phyloP scores from a whole-genome alignment of 2,888 invertebrate genomes.

The Pandemis heparana region DNA sequence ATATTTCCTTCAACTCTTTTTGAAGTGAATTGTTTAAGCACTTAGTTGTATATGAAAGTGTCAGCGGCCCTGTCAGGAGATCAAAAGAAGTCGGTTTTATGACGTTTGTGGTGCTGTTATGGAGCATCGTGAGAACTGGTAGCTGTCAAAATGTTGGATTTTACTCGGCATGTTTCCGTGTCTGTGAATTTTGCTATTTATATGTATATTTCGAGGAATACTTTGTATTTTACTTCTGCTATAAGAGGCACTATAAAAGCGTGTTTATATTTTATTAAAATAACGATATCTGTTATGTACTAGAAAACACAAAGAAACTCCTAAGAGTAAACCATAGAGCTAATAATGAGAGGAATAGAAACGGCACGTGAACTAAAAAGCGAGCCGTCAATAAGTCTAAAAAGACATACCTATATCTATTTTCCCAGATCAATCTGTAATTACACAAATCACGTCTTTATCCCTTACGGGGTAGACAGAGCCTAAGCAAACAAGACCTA shows the following conservation, averaged over 20 bases:
- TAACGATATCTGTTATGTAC: neutral
- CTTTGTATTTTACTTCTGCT: neutral
- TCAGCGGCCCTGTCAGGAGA: slow-evolving; percentile 16
- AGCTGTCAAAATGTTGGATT: slow-evolving; percentile 13
- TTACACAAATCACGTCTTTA: no score
- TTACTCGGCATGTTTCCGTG: slow-evolving; percentile 2
- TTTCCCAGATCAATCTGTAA: no score
- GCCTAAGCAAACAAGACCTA: no score
- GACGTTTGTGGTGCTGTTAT: neutral
- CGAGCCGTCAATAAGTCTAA: no score
- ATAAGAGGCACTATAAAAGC: neutral
- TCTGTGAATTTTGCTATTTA: slow-evolving; percentile 16
- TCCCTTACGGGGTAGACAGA: no score
- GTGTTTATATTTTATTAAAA: no score
- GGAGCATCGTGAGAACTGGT: neutral
- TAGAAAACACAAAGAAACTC: slow-evolving; percentile 6
- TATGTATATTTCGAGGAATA: neutral
- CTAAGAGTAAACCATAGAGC: neutral
- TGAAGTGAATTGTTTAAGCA: slow-evolving; percentile 23
- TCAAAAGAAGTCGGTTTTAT: slow-evolving; percentile 10
- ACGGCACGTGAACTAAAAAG: no score
- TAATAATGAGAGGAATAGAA: no score
- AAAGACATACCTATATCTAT: no score
- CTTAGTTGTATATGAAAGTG: slow-evolving; percentile 20
- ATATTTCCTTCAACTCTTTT: slow-evolving; percentile 14